Evolutionary conservation across 2,888 invertebrate genomes (phyloP).

Genomic region (Phanerotoma sp.): DNA sequence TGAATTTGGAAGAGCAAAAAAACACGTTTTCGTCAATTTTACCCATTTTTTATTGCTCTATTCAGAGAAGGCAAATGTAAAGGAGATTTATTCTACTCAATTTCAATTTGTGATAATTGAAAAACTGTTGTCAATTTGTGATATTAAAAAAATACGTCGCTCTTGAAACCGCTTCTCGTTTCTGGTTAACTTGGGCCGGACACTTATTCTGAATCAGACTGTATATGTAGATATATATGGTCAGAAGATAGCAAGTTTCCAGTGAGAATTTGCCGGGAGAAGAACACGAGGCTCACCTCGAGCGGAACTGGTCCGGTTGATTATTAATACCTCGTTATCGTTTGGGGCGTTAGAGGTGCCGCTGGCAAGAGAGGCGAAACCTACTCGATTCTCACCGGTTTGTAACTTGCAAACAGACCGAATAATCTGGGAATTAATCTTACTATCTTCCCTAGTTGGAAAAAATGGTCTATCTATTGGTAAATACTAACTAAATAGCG

Average conservation of each 20-base stretch:
- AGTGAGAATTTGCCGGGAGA: slow-evolving; percentile 7
- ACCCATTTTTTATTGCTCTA: no score
- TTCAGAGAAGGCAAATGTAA: no score
- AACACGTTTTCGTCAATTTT: no score
- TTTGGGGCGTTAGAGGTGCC: slow-evolving; percentile 31
- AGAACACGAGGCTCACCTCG: slow-evolving; percentile 21
- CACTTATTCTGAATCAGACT: no score
- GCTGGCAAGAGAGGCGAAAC: slow-evolving; percentile 12
- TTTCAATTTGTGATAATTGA: no score
- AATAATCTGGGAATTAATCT: slow-evolving; percentile 2
- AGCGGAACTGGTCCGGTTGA: slow-evolving; percentile 35
- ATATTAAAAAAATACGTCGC: no score
- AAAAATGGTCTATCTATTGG: neutral
- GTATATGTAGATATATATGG: neutral
- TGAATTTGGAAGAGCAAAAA: no score
- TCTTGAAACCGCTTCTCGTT: no score
- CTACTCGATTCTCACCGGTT: slow-evolving; percentile 13
- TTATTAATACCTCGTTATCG: slow-evolving; percentile 54
- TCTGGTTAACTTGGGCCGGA: no score
- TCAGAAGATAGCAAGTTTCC: neutral
- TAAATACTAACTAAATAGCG: no score
- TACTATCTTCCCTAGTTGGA: neutral
- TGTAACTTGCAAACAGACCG: slow-evolving; percentile 5
- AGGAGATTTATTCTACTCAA: no score
- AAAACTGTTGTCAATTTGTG: no score